Percentiles rank a stretch among this genome's conserved stretches.
Evolutionary conservation across 2,797 vertebrate species (phyloP).

Genomic region (Enteromius afrohamiltoni): DNA sequence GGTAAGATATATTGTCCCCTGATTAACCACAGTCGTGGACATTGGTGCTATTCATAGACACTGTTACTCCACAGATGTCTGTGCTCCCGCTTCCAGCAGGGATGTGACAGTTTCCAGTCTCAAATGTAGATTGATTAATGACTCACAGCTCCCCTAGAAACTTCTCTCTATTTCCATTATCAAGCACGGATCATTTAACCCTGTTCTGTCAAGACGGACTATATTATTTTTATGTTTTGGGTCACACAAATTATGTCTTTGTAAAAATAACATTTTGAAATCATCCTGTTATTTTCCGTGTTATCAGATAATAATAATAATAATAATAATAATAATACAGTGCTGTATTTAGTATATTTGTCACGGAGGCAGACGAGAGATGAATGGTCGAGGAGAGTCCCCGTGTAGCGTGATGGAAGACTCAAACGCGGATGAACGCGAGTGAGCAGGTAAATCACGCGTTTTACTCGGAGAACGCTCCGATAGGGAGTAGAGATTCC

Average conservation of each 20-base stretch:
- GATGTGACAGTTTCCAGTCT: constrained; percentile 35
- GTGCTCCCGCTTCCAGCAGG: constrained; percentile 24
- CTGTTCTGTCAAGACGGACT: not conserved
- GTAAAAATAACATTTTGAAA: not conserved
- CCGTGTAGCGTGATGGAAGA: too few species aligned
- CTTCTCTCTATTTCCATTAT: constrained; percentile 17
- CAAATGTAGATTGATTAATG: constrained; percentile 45
- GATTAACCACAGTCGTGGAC: constrained; percentile 30
- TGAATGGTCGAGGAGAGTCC: too few species aligned
- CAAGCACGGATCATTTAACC: not conserved
- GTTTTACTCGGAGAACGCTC: too few species aligned
- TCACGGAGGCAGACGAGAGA: too few species aligned
- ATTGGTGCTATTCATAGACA: constrained; percentile 24
- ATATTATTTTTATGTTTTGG: not conserved
- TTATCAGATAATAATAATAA: not conserved
- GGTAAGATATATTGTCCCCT: constrained; percentile 20
- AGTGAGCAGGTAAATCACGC: too few species aligned
- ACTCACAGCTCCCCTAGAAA: constrained; percentile 23
- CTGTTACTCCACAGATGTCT: constrained; percentile 31
- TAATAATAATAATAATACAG: not conserved
- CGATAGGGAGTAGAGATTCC: too few species aligned
- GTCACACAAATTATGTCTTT: not conserved
- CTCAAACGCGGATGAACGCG: too few species aligned
- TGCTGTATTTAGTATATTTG: too few species aligned
- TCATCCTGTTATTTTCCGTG: not conserved